Base-by-base conservation (phyloP, 1,140 invertebrate species). In the Pissodes strobi region DNA sequence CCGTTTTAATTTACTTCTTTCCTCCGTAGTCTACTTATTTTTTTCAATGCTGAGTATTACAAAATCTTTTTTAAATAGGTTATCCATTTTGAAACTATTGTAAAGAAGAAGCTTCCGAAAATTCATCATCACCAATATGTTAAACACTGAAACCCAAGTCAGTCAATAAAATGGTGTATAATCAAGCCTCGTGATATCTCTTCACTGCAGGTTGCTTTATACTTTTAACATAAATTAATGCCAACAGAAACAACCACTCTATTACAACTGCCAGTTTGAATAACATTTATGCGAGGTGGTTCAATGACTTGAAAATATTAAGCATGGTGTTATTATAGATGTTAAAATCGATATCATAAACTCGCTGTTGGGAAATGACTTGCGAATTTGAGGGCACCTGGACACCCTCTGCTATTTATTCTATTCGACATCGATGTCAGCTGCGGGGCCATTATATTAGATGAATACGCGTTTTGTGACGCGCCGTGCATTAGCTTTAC, bases 361-460 rank as follows among this genome's bases (percentile, higher is more conserved):
- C 52, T 22, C 53, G 23, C 41, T 51, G 52, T 30, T 66, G 56
- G 57, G 63, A 71, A 67, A 66, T 71, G 69, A 71, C 69, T 71
- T 71, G 69, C 69, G 55, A 69, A 69, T 68, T 62, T 65, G 39
- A 25, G 56, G 65, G 67, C 69, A 71, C 69, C 69, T 71, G 69
- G 67, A 69, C 64, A 52, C 68, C 66, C 57, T 61, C 65, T 46
- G 57, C 66, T 63, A 61, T 61, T 59, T 65, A 66, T 60, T 67
- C 61, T 66, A 69, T 66, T 71, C 59, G 58, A 61, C 58, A 61
- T 51, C 25, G 60, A 66, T 67, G 64, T 69, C 69, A 71, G 69
- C 69, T 71, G 69, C 67, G 64, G 43, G 30, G 38, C 69, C 69
- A 71, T 71, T 71, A 71, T 69, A 71, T 69, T 67, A 64, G 69